Evolutionary conservation across 2,888 invertebrate genomes (phyloP).

Genomic region (Chrysolina haemoptera): DNA sequence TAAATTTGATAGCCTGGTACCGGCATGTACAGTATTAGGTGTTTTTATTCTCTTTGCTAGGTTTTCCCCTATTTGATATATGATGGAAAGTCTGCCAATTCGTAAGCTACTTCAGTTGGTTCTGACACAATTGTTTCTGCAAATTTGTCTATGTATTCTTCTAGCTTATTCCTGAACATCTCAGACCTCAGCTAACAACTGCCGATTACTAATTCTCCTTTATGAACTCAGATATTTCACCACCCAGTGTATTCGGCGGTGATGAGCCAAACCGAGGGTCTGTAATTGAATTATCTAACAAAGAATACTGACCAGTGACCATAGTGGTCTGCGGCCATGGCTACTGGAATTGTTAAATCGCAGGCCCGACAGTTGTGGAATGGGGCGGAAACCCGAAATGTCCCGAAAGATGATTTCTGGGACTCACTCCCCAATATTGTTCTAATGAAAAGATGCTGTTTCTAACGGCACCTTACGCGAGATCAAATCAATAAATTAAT

Average conservation of each 20-base stretch:
- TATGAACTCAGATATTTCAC: conserved; percentile 27
- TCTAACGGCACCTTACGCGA: conserved; percentile 33
- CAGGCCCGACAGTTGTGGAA: conserved; percentile 26
- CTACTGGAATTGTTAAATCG: conserved; percentile 32
- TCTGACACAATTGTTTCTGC: too few relatives aligned
- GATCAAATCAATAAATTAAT: conserved; percentile 43
- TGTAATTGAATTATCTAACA: conserved; percentile 68
- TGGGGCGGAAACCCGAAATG: conserved; percentile 16
- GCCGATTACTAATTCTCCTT: too few relatives aligned
- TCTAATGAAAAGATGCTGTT: conserved; percentile 62
- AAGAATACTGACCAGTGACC: conserved; percentile 64
- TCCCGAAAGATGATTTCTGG: conserved; percentile 46
- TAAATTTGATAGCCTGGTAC: too few relatives aligned
- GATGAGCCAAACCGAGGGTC: conserved; percentile 39
- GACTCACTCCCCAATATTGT: conserved; percentile 59
- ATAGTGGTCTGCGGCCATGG: conserved; percentile 34
- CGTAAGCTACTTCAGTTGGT: too few relatives aligned
- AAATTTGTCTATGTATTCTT: too few relatives aligned
- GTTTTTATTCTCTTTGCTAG: too few relatives aligned
- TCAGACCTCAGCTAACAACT: too few relatives aligned
- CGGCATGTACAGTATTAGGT: too few relatives aligned
- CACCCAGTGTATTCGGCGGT: conserved; percentile 31
- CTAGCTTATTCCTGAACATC: too few relatives aligned
- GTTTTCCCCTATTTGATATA: too few relatives aligned
- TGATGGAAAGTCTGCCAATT: too few relatives aligned